These are phyloP conservation scores for Luidia sarsii DNA, from an alignment of 53 echinoderm and acorn worm species.

Conservation along the genomic window DNA sequence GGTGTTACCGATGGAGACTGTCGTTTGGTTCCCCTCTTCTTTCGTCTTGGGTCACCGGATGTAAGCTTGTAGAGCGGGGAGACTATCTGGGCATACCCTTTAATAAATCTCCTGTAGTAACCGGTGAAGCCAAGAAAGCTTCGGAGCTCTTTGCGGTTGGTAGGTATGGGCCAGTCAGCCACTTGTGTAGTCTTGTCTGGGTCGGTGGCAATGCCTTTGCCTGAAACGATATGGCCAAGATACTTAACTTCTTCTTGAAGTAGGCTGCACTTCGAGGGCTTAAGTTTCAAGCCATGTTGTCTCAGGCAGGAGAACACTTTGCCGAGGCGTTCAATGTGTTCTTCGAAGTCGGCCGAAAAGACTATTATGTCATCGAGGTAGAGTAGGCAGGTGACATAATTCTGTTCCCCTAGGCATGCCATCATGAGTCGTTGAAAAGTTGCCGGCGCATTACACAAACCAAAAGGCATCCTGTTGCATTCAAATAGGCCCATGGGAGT, in stretches of 20 bases:
- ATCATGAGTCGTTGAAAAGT: not conserved
- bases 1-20: not conserved
- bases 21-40: not conserved
- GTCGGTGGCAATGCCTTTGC: not conserved
- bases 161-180: not conserved
- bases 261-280: not conserved
- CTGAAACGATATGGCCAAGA: not conserved
- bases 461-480: not conserved
- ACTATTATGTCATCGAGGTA: not conserved
- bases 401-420: not conserved
- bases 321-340: not conserved
- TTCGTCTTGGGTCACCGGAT: not conserved
- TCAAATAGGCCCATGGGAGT: not conserved
- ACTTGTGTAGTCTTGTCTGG: not conserved
- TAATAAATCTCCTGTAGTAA: not conserved
- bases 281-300: too few species aligned
- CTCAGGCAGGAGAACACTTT: conserved; percentile 1
- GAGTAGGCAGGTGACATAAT: not conserved
- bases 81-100: not conserved
- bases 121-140: not conserved
- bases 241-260: not conserved
- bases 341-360: not conserved
- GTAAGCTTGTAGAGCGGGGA: not conserved
- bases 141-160: conserved; percentile 1
- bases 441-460: not conserved